phyloP scores from a whole-genome alignment of 2,888 invertebrate genomes.

The Scaptomyza cyrtandrae region DNA sequence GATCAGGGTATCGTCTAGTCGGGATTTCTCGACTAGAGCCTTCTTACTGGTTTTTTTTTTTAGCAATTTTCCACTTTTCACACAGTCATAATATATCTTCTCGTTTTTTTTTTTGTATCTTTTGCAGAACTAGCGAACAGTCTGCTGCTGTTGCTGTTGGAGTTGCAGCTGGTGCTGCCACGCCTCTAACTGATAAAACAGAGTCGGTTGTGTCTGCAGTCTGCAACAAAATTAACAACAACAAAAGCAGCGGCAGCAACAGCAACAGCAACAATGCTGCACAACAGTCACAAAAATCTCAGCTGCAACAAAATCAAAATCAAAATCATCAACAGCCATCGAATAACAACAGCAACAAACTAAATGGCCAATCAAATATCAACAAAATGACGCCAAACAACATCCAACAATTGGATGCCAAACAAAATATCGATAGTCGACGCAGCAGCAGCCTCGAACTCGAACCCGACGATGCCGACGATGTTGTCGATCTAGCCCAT shows the following conservation, averaged over 20 bases:
- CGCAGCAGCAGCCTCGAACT: constrained; percentile 65
- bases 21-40: too few species aligned
- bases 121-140: constrained; percentile 69
- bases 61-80: background rate
- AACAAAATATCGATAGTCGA: constrained; percentile 38
- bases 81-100: background rate
- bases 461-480: constrained; percentile 59
- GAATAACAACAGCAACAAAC: constrained; percentile 56
- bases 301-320: constrained; percentile 59
- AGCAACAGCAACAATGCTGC: constrained; percentile 56
- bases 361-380: constrained; percentile 64
- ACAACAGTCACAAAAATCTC: constrained; percentile 64
- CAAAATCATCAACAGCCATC: constrained; percentile 46
- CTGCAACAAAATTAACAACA: constrained; percentile 45
- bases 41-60: too few species aligned
- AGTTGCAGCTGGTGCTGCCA: constrained; percentile 33
- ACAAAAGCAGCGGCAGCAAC: constrained; percentile 52
- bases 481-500: constrained; percentile 76
- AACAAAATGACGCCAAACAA: constrained; percentile 48
- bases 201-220: constrained; percentile 28
- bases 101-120: background rate
- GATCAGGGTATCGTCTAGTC: too few species aligned
- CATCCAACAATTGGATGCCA: constrained; percentile 49
- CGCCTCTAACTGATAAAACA: constrained; percentile 43
- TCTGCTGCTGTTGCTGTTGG: constrained; percentile 34